Percentiles rank a stretch among this genome's conserved stretches.
Evolutionary conservation across 2,888 invertebrate genomes (phyloP).

Genomic region (Caenorhabditis becei): DNA sequence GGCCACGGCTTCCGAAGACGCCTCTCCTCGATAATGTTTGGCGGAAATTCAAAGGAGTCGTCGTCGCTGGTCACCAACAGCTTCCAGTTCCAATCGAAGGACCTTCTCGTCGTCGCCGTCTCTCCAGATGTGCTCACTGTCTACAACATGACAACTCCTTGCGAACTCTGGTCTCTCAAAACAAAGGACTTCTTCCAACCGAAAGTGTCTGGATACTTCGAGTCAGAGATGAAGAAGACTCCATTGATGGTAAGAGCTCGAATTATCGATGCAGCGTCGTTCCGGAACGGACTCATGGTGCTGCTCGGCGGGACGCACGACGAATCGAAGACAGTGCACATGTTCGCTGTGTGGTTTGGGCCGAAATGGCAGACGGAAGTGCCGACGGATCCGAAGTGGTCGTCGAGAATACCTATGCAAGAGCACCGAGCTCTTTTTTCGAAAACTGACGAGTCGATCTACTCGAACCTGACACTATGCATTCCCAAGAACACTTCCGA

Average conservation of each 20-base stretch:
- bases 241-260: conserved; percentile 5
- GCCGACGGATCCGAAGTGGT: conserved; percentile 24
- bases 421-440: conserved; percentile 36
- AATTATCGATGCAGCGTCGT: conserved; percentile 45
- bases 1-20: conserved; percentile 39
- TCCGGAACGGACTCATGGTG: conserved; percentile 46
- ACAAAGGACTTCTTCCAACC: conserved; percentile 44
- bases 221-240: conserved; percentile 16
- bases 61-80: conserved; percentile 37
- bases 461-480: conserved; percentile 26
- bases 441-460: conserved; percentile 41
- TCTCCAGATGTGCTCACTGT: conserved; percentile 41
- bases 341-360: conserved; percentile 35
- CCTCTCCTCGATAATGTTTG: conserved; percentile 51
- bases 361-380: conserved; percentile 16
- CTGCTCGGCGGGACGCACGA: conserved; percentile 41
- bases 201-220: conserved; percentile 14
- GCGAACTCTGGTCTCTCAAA: conserved; percentile 46
- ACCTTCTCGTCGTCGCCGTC: conserved; percentile 26
- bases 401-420: conserved; percentile 10
- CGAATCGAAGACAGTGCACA: conserved; percentile 19
- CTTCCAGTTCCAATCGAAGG: conserved; percentile 18
- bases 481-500: conserved; percentile 44
- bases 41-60: conserved; percentile 20
- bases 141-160: conserved; percentile 21